These are phyloP conservation scores for Rhimphoctona megacephalus DNA, from an alignment of 2,888 invertebrate genomes.

Conservation along the genomic window DNA sequence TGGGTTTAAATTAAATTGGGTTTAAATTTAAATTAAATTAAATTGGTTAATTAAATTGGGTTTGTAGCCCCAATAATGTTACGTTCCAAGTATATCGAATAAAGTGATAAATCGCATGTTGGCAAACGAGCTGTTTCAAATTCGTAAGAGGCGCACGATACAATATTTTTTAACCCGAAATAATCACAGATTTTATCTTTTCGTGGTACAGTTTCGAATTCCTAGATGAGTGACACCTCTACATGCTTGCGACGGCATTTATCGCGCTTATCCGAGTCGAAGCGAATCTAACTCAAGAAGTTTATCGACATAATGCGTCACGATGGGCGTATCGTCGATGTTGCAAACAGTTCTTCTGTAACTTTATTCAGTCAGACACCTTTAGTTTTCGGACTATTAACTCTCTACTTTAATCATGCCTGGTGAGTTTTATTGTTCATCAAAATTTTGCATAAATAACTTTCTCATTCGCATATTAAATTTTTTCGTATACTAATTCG, in stretches of 20 bases:
- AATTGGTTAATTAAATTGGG: too few relatives aligned
- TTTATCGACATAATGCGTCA: slow-evolving; percentile 48
- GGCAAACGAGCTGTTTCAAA: not conserved
- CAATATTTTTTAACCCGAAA: slow-evolving; percentile 2
- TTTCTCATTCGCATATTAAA: not conserved
- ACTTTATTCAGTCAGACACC: slow-evolving; percentile 48
- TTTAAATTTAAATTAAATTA: too few relatives aligned
- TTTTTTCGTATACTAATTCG: not conserved
- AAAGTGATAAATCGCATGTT: too few relatives aligned
- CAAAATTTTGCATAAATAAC: not conserved
- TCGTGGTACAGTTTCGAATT: slow-evolving; percentile 10
- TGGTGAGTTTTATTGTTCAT: slow-evolving; percentile 36
- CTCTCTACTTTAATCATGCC: slow-evolving; percentile 34
- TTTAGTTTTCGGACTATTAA: slow-evolving; percentile 17
- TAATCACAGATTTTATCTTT: not conserved
- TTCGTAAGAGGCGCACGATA: not conserved
- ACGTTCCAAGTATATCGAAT: too few relatives aligned
- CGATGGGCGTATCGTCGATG: slow-evolving; percentile 53
- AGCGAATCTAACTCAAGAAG: slow-evolving; percentile 4
- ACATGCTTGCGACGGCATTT: not conserved
- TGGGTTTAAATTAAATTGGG: too few relatives aligned
- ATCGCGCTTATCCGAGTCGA: slow-evolving; percentile 18
- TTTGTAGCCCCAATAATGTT: too few relatives aligned
- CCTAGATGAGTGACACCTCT: not conserved
- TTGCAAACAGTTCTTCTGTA: slow-evolving; percentile 42